These are phyloP conservation scores for Amblyornis subalaris DNA, from an alignment of 2,113 vertebrate genomes.

Conservation along the genomic window DNA sequence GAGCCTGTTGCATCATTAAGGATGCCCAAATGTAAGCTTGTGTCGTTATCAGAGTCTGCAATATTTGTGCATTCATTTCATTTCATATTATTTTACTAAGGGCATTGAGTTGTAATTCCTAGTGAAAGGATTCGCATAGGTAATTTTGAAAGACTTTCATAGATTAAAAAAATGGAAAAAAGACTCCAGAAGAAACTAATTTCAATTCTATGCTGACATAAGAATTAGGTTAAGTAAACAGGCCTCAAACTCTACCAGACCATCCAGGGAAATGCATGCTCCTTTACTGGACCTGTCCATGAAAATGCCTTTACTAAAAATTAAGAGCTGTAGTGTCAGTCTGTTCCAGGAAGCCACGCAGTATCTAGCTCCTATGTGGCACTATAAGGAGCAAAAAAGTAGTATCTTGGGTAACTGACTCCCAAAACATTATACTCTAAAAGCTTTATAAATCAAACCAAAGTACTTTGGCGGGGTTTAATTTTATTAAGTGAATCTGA, in stretches of 20 bases:
- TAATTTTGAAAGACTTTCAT: background rate
- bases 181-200: background rate
- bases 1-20: background rate
- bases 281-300: background rate
- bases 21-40: background rate
- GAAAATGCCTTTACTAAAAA: background rate
- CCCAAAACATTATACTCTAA: background rate
- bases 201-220: background rate
- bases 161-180: background rate
- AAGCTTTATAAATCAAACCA: constrained; percentile 42
- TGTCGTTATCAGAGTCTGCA: background rate
- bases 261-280: background rate
- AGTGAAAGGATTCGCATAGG: background rate
- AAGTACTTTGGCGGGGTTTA: background rate
- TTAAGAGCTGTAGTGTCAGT: background rate
- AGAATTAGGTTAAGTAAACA: background rate
- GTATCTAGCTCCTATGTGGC: background rate
- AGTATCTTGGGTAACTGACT: background rate
- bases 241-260: background rate
- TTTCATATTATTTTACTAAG: background rate
- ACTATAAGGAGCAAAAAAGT: background rate
- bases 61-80: background rate
- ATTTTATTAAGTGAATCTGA: constrained; percentile 28
- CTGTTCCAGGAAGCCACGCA: background rate
- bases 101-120: background rate